Evolutionary conservation across 2,888 invertebrate genomes (phyloP).

Genomic region (Trichopoda pennipes): DNA sequence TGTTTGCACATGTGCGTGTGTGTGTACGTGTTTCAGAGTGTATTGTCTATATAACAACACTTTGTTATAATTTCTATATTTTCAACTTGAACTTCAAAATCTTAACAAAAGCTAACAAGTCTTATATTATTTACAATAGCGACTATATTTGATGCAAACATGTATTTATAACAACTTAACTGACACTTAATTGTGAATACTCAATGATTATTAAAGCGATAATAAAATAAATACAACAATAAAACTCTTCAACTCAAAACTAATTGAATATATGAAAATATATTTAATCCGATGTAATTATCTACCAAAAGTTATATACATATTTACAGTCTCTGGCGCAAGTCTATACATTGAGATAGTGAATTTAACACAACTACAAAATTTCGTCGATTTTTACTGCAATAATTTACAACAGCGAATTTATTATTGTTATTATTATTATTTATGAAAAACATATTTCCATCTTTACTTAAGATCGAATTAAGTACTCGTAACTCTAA

Average conservation of each 20-base stretch:
- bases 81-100: constrained; percentile 1
- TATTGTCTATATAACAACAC: not conserved
- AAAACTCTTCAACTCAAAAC: not conserved
- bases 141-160: not conserved
- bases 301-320: constrained; percentile 2
- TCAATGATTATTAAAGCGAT: constrained; percentile 40
- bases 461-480: not conserved
- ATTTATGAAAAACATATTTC: constrained; percentile 27
- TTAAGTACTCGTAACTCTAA: too few species aligned
- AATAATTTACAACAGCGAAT: constrained; percentile 52
- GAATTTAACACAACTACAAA: not conserved
- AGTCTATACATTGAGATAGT: constrained; percentile 24
- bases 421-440: too few species aligned
- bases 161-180: constrained; percentile 12
- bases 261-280: not conserved
- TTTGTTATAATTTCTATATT: constrained; percentile 4
- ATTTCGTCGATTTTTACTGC: constrained; percentile 10
- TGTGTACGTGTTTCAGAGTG: too few species aligned
- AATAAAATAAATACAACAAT: constrained; percentile 33
- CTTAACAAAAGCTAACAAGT: not conserved
- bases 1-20: not conserved
- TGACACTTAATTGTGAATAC: constrained; percentile 41
- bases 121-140: constrained; percentile 10
- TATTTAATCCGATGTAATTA: constrained; percentile 6
- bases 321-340: constrained; percentile 31